Percentiles rank a stretch among this genome's conserved stretches.
Conservation (phyloP, 2,888 invertebrate genomes). For the Tetragonisca angustula region DNA sequence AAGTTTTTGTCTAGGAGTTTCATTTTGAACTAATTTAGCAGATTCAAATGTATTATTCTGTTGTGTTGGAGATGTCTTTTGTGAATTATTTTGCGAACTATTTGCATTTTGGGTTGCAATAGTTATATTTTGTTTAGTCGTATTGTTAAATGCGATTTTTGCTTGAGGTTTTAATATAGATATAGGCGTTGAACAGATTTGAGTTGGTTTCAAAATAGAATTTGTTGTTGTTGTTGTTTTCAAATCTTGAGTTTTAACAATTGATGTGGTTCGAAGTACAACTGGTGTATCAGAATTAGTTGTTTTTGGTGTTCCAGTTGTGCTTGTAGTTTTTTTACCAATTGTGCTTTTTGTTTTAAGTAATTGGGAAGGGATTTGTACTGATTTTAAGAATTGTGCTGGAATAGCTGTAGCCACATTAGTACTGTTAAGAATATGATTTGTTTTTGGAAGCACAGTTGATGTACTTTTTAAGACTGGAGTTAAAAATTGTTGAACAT, state of each 20-base stretch:
- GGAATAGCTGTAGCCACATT: conserved; percentile 54
- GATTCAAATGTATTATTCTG: conserved; percentile 53
- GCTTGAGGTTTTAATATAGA: conserved; percentile 80
- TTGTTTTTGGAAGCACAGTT: conserved; percentile 52
- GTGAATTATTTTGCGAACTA: conserved; percentile 57
- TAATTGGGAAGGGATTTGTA: conserved; percentile 76
- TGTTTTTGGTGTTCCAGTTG: conserved; percentile 44
- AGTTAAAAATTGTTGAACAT: conserved; percentile 73
- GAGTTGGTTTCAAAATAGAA: conserved; percentile 69
- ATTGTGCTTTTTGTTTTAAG: conserved; percentile 64
- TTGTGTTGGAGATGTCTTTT: conserved; percentile 46
- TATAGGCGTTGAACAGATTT: conserved; percentile 72
- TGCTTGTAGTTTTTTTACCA: conserved; percentile 46
- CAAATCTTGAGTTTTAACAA: conserved; percentile 74
- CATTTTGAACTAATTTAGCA: conserved; percentile 59
- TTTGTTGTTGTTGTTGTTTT: conserved; percentile 58
- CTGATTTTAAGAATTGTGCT: conserved; percentile 71
- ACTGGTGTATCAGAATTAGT: conserved; percentile 66
- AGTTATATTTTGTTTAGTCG: conserved; percentile 62
- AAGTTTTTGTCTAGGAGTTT: conserved; percentile 59
- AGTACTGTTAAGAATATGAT: conserved; percentile 56
- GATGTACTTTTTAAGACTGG: conserved; percentile 72
- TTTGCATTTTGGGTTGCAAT: conserved; percentile 60
- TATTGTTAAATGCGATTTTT: conserved; percentile 64
- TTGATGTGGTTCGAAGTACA: conserved; percentile 72